Evolutionary conservation across 2,113 vertebrate genomes (phyloP).

Genomic region (Spermophilus dauricus): DNA sequence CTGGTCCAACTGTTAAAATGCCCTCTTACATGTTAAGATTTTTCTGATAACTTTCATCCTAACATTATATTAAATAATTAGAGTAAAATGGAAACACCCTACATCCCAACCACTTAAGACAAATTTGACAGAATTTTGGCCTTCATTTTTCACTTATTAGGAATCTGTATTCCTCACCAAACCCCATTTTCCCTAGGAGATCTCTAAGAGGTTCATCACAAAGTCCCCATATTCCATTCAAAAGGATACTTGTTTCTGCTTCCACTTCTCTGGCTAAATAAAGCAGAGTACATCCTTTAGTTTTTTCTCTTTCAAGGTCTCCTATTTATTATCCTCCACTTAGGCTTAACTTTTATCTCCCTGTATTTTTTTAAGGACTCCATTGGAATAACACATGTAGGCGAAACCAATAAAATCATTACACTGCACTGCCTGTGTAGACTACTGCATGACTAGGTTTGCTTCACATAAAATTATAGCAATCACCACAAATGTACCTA

Average conservation of each 20-base stretch:
- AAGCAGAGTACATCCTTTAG: background rate
- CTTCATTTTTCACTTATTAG: background rate
- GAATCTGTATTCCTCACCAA: background rate
- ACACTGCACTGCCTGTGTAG: background rate
- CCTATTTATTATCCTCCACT: background rate
- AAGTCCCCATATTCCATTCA: background rate
- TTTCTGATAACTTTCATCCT: background rate
- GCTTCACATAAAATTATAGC: slow-evolving; percentile 16
- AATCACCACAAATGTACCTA: background rate
- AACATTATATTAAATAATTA: background rate
- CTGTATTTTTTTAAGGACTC: background rate
- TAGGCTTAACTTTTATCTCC: background rate
- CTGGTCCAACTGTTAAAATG: background rate
- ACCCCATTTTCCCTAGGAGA: background rate
- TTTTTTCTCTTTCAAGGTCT: background rate
- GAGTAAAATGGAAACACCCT: background rate
- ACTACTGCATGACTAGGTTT: background rate
- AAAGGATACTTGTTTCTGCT: background rate
- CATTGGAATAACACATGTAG: background rate
- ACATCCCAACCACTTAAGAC: background rate
- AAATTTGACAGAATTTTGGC: background rate
- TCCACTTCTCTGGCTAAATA: background rate
- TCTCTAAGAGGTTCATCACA: background rate
- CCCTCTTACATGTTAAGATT: background rate
- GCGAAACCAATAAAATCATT: background rate